phyloP scores from a whole-genome alignment of 2,113 vertebrate species.

The Craseonycteris thonglongyai region DNA sequence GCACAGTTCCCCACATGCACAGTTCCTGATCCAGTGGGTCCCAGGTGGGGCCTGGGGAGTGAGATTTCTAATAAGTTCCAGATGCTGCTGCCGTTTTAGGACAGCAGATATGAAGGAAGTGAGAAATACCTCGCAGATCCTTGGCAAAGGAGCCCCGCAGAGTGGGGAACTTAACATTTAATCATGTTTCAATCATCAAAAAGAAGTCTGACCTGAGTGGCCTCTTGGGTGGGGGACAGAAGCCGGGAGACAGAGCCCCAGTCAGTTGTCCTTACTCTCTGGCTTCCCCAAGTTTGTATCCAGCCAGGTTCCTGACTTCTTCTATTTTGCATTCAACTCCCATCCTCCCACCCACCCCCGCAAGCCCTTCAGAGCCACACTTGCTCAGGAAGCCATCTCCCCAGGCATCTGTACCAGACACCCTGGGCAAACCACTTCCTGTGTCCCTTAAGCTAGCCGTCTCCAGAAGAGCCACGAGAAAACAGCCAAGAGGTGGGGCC shows the following conservation, averaged over 20 bases:
- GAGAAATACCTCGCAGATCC: background rate
- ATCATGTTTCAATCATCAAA: background rate
- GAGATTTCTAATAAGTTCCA: background rate
- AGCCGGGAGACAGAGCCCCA: background rate
- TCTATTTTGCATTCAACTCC: background rate
- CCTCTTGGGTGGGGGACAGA: background rate
- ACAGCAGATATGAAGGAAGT: background rate
- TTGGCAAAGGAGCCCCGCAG: background rate
- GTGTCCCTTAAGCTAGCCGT: constrained; percentile 31
- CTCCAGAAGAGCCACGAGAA: constrained; percentile 40
- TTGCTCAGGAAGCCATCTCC: background rate
- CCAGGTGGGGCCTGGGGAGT: background rate
- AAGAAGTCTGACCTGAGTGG: background rate
- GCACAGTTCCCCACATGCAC: background rate
- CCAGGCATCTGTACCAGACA: background rate
- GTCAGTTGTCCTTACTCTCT: background rate
- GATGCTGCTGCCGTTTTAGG: background rate
- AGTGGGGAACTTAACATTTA: background rate
- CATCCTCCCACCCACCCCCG: background rate
- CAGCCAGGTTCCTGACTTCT: background rate
- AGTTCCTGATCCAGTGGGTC: background rate
- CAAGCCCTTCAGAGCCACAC: background rate
- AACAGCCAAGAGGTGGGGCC: constrained; percentile 55
- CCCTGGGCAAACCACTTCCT: background rate
- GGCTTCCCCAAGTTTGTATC: background rate